Evolutionary conservation across 2,888 invertebrate species (phyloP), one percentile per base, ranked within the genome.

Genomic region (Scelioninae gen. 1): DNA sequence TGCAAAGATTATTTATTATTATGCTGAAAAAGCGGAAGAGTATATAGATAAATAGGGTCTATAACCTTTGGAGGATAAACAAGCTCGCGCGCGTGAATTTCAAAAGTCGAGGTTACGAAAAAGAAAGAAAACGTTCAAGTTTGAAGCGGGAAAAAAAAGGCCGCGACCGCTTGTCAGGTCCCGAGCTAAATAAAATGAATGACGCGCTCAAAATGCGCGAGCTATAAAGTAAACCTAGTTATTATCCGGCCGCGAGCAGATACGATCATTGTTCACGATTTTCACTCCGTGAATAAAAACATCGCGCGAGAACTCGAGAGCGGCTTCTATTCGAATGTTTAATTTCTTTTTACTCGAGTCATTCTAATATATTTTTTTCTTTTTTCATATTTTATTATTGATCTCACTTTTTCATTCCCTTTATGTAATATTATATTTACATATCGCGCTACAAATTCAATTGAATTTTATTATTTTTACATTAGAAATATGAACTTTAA

Each of bases 11-110:
- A 23, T 23, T 23, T 23, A 23, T 23, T 23, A 23, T 38, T 11
- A 38, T 38, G 38, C 38, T 10, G 11, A 11, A 29, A 77, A 69
- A 55, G 56, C 75, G 75, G 75, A 75, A 81, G 65, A 55, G 60
- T n/a, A 47, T 55, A 74, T 69, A 74, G 80, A 79, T 69, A 68
- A 80, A 40, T 58, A 65, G 53, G 81, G 71, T 82, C 76, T 71
- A 69, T 53, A 76, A 76, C 76, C 76, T 55, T 38, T 53, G 63
- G 56, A 75, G 74, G 74, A 68, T 80, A 51, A 74, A 53, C 51
- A 53, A 66, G 49, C 69, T 47, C 29, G 32, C 53, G 66, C 66
- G 66, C 55, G n/a, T n/a, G 38, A 55, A 58, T 66, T 76, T 58
- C 16, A 76, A 58, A 58, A 66, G 75, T 31, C 40, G 45, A 76